A percentile compares a stretch with the other conserved stretches of the same genome.
Conservation (phyloP, 2,113 vertebrate genomes). For the Coregonus clupeaformis region DNA sequence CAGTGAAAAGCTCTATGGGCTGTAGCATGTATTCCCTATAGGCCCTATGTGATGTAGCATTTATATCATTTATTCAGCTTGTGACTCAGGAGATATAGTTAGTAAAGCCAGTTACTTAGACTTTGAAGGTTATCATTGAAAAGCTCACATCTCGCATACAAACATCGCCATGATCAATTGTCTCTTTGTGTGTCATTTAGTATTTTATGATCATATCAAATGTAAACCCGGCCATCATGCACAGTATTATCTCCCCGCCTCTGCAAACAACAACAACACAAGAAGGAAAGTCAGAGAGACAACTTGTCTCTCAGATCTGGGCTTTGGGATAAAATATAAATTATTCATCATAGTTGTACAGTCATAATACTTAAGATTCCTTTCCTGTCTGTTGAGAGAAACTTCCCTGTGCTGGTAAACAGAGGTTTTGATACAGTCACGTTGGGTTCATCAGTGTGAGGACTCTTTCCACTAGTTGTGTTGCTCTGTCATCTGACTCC, state of each 20-base stretch:
- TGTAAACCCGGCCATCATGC: neutral
- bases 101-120: neutral
- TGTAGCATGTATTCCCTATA: neutral
- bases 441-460: neutral
- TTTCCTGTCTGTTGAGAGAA: conserved; percentile 10
- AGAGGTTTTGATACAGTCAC: neutral
- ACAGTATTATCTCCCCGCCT: neutral
- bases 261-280: conserved; percentile 4
- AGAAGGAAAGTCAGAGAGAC: conserved; percentile 11
- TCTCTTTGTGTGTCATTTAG: conserved; percentile 2
- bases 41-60: neutral
- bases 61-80: neutral
- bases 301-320: conserved; percentile 3
- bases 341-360: conserved; percentile 9
- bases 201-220: neutral
- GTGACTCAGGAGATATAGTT: neutral
- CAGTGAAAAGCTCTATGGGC: neutral
- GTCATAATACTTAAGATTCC: neutral
- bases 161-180: conserved; percentile 6
- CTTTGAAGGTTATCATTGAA: neutral
- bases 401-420: neutral
- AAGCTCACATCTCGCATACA: neutral
- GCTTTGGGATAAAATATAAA: conserved; percentile 13
- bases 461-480: neutral
- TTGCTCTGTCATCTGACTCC: neutral